Base-by-base conservation (phyloP, 92 coral and sea anemone genomes). In the Epizoanthus illoricatus region DNA sequence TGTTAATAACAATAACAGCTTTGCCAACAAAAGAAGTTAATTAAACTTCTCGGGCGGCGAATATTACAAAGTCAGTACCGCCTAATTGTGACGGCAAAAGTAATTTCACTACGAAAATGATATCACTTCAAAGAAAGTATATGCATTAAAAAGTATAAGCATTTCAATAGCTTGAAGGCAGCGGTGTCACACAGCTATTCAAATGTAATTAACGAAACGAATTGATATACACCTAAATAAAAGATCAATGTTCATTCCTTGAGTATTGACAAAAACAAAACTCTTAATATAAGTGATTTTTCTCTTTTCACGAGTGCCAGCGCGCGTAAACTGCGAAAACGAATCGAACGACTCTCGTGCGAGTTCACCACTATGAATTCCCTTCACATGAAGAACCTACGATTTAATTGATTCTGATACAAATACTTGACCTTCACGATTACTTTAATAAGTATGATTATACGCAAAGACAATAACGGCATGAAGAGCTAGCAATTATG, bases 1-100 rank as follows among this genome's bases (percentile, higher is more conserved):
- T 78, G 43, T 78, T 63, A 78, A 70, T 42, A 69, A 42, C 43
- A 43, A 61, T 62, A 78, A 43, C 59, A 43, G 72, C 72, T 78
- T 41, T 43, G 18, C 15, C n/a, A 62, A 78, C 82, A 78, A 78
- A 78, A 78, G 82, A 78, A 78, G 60, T 78, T 78, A 78, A 78
- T 78, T 63, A 78, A 78, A 78, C 71, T 78, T 63, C 36, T 63
- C 45, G 82, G 82, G 71, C 82, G 82, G 82, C 56, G 45, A 42
- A 18, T 4, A 3, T 23, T 45, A 78, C 82, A 78, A 78, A 78
- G 82, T 52, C 69, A 3, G 72, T 78, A 63, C 82, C 82, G 82
- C 82, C 82, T 63, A 39, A 78, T 78, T 78, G 82, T 42, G 69
- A 64, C 82, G 59, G 16, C 82, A 78, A 20, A 63, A 62, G 65